Conservation (phyloP, 2,888 invertebrate species). For the Amphipyra tragopoginis region DNA sequence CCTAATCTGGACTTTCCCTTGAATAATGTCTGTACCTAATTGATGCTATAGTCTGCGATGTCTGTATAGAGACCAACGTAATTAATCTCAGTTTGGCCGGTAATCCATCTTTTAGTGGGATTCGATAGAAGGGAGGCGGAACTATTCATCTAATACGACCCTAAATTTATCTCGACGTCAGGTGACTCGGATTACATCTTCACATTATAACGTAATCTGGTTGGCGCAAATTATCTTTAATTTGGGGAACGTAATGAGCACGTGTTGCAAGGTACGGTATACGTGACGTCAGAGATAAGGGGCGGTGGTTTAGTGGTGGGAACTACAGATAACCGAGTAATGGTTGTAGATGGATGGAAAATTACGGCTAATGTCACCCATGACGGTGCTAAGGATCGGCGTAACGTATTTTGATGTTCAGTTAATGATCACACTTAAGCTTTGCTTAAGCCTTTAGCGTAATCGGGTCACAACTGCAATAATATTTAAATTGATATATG, state of each 20-base stretch:
- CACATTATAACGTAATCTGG: constrained; percentile 57
- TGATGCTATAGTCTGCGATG: constrained; percentile 52
- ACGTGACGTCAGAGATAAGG: constrained; percentile 50
- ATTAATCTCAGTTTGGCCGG: constrained; percentile 79
- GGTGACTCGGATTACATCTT: constrained; percentile 58
- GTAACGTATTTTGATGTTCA: constrained; percentile 32
- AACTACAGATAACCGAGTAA: constrained; percentile 47
- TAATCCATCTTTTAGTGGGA: constrained; percentile 74
- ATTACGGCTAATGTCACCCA: constrained; percentile 43
- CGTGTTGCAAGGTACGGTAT: constrained; percentile 37
- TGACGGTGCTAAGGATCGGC: constrained; percentile 10
- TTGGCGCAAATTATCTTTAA: constrained; percentile 58
- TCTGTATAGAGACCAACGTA: constrained; percentile 62
- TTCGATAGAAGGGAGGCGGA: constrained; percentile 61
- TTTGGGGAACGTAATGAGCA: constrained; percentile 54
- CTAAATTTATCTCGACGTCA: constrained; percentile 72
- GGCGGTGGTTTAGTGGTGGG: constrained; percentile 30
- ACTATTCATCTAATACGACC: constrained; percentile 70
- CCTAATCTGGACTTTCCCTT: constrained; percentile 41
- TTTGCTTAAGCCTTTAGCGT: neutral
- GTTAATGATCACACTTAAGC: constrained; percentile 15
- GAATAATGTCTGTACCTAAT: constrained; percentile 56
- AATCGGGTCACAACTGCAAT: neutral
- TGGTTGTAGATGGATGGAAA: constrained; percentile 41
- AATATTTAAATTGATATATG: neutral